Evolutionary conservation across 2,888 invertebrate genomes (phyloP).

Genomic region (Nesidiocoris tenuis): DNA sequence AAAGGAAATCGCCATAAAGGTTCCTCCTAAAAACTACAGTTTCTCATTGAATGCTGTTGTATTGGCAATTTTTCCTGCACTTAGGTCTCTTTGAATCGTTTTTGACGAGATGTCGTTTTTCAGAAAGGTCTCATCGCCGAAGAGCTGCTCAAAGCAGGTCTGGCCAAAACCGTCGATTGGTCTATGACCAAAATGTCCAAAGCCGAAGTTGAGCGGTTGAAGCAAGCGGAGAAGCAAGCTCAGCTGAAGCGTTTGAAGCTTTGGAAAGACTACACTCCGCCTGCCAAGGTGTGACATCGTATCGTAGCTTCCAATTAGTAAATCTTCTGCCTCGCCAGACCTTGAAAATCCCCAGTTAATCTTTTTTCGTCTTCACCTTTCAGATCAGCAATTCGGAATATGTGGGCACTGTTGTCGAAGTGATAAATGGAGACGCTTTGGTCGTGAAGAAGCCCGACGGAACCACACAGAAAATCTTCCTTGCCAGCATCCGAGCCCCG

Average conservation of each 20-base stretch:
- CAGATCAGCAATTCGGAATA: constrained; percentile 74
- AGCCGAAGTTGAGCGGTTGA: constrained; percentile 77
- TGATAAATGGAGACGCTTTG: constrained; percentile 91
- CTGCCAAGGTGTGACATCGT: constrained; percentile 60
- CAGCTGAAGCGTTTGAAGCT: constrained; percentile 82
- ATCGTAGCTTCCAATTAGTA: not conserved
- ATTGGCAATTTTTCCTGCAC: not conserved
- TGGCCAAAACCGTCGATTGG: constrained; percentile 93
- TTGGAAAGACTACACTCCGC: constrained; percentile 87
- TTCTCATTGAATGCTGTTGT: not conserved
- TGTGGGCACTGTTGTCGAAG: constrained; percentile 79
- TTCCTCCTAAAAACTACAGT: not conserved
- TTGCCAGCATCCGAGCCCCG: constrained; percentile 93
- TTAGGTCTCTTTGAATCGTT: not conserved
- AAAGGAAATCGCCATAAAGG: not conserved
- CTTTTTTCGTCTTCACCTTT: constrained; percentile 9
- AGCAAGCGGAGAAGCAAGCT: constrained; percentile 81
- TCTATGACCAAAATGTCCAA: constrained; percentile 78
- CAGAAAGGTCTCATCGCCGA: constrained; percentile 87
- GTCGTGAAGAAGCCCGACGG: constrained; percentile 79
- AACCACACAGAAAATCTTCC: constrained; percentile 83
- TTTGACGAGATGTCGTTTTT: too few relatives aligned
- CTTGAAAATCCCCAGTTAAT: too few relatives aligned
- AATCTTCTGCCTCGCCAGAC: too few relatives aligned
- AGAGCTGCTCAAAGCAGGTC: constrained; percentile 81